Conservation (phyloP, 2,797 vertebrate genomes). For the Numenius phaeopus region DNA sequence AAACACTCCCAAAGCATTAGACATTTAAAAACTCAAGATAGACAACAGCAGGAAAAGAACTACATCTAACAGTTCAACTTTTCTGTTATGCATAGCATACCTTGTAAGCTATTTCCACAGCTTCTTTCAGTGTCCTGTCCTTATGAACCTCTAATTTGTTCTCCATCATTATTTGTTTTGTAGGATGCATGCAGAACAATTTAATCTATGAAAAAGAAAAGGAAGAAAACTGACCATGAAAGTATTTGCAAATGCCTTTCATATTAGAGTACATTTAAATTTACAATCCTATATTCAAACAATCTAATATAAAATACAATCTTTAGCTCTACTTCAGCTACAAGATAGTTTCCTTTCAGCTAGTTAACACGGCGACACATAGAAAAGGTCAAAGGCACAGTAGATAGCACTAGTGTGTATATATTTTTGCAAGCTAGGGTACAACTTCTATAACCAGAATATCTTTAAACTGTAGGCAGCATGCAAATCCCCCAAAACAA, state of each 20-base stretch:
- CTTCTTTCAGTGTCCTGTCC: slow-evolving; percentile 94
- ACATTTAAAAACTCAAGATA: not conserved
- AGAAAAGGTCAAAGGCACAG: not conserved
- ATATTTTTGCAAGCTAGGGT: not conserved
- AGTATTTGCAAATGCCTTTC: not conserved
- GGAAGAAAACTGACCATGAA: not conserved
- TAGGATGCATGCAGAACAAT: slow-evolving; percentile 96
- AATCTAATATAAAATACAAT: not conserved
- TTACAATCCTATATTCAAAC: not conserved
- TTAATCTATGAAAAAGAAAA: slow-evolving; percentile 87
- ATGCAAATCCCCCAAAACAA: not conserved
- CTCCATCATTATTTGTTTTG: slow-evolving; percentile 95
- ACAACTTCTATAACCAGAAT: not conserved
- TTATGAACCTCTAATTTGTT: slow-evolving; percentile 99
- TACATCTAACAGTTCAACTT: not conserved
- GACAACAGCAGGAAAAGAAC: not conserved
- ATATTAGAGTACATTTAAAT: not conserved
- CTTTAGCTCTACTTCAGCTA: not conserved
- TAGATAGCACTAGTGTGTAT: accelerated
- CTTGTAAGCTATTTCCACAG: slow-evolving; percentile 96
- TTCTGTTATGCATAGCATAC: slow-evolving; percentile 62
- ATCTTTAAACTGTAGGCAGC: not conserved
- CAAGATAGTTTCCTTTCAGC: not conserved
- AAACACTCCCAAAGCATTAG: not conserved
- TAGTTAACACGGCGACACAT: not conserved